Percentiles rank a stretch among this genome's conserved stretches.
phyloP scores from a whole-genome alignment of 2,888 invertebrate genomes.

The Chrysolina haemoptera region DNA sequence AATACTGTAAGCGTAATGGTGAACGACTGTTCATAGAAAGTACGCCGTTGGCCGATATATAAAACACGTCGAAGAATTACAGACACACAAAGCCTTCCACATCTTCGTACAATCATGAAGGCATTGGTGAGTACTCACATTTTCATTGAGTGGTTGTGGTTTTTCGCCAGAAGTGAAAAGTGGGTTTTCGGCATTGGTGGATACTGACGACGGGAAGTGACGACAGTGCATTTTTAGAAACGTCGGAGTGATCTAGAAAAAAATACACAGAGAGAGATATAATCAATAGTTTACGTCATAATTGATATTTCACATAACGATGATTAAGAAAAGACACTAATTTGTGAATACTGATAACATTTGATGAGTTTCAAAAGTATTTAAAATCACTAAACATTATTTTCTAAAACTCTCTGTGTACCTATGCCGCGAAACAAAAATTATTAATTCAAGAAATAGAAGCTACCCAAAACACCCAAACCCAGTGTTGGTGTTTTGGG shows the following conservation, averaged over 20 bases:
- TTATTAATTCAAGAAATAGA: no score
- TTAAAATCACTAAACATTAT: no score
- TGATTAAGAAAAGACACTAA: no score
- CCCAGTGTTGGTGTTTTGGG: no score
- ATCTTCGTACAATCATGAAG: conserved; percentile 66
- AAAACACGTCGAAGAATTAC: conserved; percentile 60
- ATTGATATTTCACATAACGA: no score
- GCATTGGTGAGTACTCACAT: conserved; percentile 66
- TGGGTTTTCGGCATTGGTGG: conserved; percentile 25
- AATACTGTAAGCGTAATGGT: conserved; percentile 60
- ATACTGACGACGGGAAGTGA: conserved; percentile 25
- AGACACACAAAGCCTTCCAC: conserved; percentile 67
- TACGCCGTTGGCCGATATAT: conserved; percentile 64
- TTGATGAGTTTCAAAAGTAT: no score
- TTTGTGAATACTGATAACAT: no score
- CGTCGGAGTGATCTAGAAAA: background rate
- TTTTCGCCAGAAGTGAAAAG: conserved; percentile 33
- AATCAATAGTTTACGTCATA: no score
- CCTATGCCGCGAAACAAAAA: no score
- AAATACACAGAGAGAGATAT: background rate
- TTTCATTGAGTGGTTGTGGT: conserved; percentile 23
- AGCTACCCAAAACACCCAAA: no score
- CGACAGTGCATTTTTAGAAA: conserved; percentile 16
- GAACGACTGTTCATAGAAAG: conserved; percentile 65
- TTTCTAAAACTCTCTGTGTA: no score